These are phyloP conservation scores for Triplophysa siluroides DNA, from an alignment of 2,113 vertebrate species.

Conservation along the genomic window DNA sequence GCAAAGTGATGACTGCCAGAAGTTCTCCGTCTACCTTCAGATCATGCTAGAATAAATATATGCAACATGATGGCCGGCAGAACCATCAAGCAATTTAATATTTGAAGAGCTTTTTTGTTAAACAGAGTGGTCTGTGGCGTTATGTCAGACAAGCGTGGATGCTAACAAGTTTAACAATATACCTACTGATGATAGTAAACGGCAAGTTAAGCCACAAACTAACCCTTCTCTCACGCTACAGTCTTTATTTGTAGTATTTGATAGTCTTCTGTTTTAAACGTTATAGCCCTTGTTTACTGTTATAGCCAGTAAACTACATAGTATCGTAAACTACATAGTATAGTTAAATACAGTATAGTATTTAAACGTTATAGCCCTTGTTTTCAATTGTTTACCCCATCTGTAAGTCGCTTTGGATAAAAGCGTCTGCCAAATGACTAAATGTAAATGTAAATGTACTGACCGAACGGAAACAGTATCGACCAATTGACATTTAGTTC, in stretches of 20 bases:
- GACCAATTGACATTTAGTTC: conserved; percentile 24
- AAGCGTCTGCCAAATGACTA: no score
- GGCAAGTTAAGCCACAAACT: not conserved
- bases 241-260: not conserved
- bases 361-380: no score
- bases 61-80: conserved; percentile 16
- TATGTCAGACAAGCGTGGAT: not conserved
- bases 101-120: conserved; percentile 39
- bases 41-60: conserved; percentile 51
- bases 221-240: not conserved
- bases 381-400: no score
- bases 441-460: no score
- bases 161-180: conserved; percentile 14
- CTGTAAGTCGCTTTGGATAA: no score
- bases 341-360: no score
- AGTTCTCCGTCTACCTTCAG: conserved; percentile 34
- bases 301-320: no score
- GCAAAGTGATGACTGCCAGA: conserved; percentile 49
- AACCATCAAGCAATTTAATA: conserved; percentile 30
- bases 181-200: not conserved
- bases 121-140: conserved; percentile 5
- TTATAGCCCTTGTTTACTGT: conserved; percentile 12
- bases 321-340: no score
- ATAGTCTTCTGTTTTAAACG: conserved; percentile 2
- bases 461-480: conserved; percentile 2